Percentiles rank a stretch among this genome's conserved stretches.
Evolutionary conservation across 1,140 invertebrate species (phyloP).

Genomic region (Mylabris phalerata): DNA sequence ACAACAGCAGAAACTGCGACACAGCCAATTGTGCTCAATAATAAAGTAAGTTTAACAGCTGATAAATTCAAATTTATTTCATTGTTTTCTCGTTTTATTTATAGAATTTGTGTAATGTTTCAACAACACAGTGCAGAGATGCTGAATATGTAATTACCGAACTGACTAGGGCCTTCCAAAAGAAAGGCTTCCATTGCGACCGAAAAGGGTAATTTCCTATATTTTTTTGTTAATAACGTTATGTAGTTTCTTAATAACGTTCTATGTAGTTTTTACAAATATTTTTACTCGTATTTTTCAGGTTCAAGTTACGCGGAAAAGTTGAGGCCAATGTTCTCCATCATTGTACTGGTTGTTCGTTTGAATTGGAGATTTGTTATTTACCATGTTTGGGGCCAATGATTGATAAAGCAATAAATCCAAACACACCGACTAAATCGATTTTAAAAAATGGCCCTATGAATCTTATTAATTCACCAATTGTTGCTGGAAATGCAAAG

Average conservation of each 20-base stretch:
- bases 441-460: slow-evolving; percentile 26
- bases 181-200: slow-evolving; percentile 60
- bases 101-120: slow-evolving; percentile 68
- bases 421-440: slow-evolving; percentile 23
- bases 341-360: slow-evolving; percentile 52
- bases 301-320: slow-evolving; percentile 60
- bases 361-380: slow-evolving; percentile 76
- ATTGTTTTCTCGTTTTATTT: slow-evolving; percentile 18
- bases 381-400: slow-evolving; percentile 42
- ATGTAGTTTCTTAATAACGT: too few relatives aligned
- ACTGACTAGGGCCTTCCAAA: slow-evolving; percentile 54
- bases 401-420: neutral
- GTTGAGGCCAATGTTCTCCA: slow-evolving; percentile 38
- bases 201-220: slow-evolving; percentile 60
- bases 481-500: neutral
- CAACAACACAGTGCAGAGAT: slow-evolving; percentile 58
- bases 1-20: slow-evolving; percentile 30
- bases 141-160: slow-evolving; percentile 59
- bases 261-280: neutral
- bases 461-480: slow-evolving; percentile 9
- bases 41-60: slow-evolving; percentile 34
- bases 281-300: slow-evolving; percentile 30
- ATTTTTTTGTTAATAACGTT: neutral
- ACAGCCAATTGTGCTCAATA: slow-evolving; percentile 42
- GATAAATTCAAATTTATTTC: too few relatives aligned